Percentiles rank a stretch among this genome's conserved stretches.
Conservation (phyloP, 2,888 invertebrate species). For the Meganola albula region DNA sequence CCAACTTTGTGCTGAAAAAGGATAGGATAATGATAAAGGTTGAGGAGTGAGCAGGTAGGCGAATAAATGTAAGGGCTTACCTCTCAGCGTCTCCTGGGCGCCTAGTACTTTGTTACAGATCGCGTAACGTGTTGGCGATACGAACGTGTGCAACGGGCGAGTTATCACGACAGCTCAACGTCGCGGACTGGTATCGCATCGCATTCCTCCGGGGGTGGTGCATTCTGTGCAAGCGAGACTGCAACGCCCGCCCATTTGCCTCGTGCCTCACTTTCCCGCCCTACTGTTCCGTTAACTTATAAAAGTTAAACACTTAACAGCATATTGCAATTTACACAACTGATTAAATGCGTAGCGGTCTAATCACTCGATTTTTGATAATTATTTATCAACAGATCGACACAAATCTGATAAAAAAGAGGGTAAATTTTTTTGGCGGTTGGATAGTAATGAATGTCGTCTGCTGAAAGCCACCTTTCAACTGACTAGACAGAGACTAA, state of each 20-base stretch:
- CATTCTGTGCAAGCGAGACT: slow-evolving; percentile 75
- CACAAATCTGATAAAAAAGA: no score
- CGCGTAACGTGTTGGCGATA: slow-evolving; percentile 56
- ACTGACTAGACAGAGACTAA: no score
- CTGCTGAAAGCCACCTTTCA: no score
- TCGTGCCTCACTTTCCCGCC: slow-evolving; percentile 75
- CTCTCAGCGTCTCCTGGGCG: slow-evolving; percentile 54
- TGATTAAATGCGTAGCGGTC: no score
- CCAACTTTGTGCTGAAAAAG: slow-evolving; percentile 41
- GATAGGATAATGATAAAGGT: slow-evolving; percentile 39
- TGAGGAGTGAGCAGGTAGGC: slow-evolving; percentile 46
- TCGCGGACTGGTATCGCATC: slow-evolving; percentile 64
- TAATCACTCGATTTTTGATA: slow-evolving; percentile 17
- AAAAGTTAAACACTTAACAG: slow-evolving; percentile 38
- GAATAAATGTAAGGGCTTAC: slow-evolving; percentile 67
- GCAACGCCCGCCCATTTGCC: slow-evolving; percentile 70
- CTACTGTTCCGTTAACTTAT: slow-evolving; percentile 54
- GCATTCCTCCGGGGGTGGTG: slow-evolving; percentile 64
- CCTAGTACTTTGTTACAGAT: slow-evolving; percentile 74
- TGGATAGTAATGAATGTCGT: no score
- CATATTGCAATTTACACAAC: slow-evolving; percentile 26
- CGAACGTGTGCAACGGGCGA: slow-evolving; percentile 51
- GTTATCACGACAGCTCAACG: slow-evolving; percentile 55
- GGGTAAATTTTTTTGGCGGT: no score
- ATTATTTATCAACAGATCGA: slow-evolving; percentile 13